Base-by-base conservation (phyloP, 2,113 vertebrate species). In the Narcine bancroftii region DNA sequence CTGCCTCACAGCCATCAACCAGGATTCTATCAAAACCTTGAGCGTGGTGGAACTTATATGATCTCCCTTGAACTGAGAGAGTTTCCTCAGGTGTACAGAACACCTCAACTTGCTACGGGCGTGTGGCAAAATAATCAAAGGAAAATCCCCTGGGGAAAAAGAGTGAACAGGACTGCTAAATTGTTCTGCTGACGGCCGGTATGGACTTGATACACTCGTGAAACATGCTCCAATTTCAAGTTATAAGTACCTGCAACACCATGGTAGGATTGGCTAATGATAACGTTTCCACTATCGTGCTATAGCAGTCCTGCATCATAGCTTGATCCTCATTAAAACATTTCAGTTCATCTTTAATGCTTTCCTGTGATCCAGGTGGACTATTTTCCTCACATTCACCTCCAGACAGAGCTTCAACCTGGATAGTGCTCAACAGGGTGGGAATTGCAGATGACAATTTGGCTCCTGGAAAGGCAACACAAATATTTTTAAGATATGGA, bases 231-330 rank as follows among this genome's bases (percentile, higher is more conserved):
- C n/a, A n/a, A n/a, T n/a, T n/a, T 15, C 77, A 56, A 0, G 56
- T 45, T 71, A 19, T n/a, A 63, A 11, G 65, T 96, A 99, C 99
- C 98, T 99, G 99, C 56, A 98, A 95, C 77, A 99, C 99, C 99
- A 99, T 99, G 26, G 98, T 99, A 6, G 98, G 98, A 93, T 98
- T 99, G 92, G 98, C 98, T 92, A 97, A 94, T 3, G 98, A 99
- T 42, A 99, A 95, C 73, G 98, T 99, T 93, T 99, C 99, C 56
- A 99, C 99, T 0, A 99, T 99, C 96, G 99, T 99, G 96, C 97
- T 99, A 95, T 99, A 99, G 94, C 98, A 99, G 93, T 99, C 98
- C 93, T 99, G 98, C 99, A 99, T 99, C 98, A 99, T 99, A 79
- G 98, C 98, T 94, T 99, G 98, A 94, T 99, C 98, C 93, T 99